A percentile compares a stretch with the other conserved stretches of the same genome.
phyloP scores from a whole-genome alignment of 1,140 invertebrate genomes.

The Ladona fulva region DNA sequence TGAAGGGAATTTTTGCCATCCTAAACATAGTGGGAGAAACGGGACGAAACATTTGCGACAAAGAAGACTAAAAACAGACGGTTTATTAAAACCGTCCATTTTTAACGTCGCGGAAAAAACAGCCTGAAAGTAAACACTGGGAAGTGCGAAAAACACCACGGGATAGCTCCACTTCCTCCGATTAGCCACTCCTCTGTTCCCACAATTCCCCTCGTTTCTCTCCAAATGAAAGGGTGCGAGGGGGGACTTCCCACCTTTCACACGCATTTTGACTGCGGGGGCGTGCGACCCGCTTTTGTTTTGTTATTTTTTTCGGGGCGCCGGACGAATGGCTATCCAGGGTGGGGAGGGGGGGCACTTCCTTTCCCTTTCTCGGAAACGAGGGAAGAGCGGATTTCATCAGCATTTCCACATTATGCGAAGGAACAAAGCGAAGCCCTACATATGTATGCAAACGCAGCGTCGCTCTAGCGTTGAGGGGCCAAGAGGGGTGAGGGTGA shows the following conservation, averaged over 20 bases:
- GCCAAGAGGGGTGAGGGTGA: too few species aligned
- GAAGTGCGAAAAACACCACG: not conserved
- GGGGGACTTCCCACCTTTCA: constrained; percentile 16
- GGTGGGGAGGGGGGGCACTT: not conserved
- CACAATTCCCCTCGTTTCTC: not conserved
- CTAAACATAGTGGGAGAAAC: too few species aligned
- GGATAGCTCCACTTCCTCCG: constrained; percentile 19
- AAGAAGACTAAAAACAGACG: too few species aligned
- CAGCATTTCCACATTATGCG: not conserved
- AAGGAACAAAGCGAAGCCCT: not conserved
- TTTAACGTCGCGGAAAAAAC: too few species aligned
- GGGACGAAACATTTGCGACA: too few species aligned
- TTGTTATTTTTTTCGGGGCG: constrained; percentile 24
- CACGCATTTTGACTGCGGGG: constrained; percentile 16
- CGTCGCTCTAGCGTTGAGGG: not conserved
- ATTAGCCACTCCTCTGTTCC: constrained; percentile 15
- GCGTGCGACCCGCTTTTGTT: constrained; percentile 17
- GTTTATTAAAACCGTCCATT: too few species aligned
- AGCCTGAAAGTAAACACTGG: too few species aligned
- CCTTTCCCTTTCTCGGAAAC: constrained; percentile 14
- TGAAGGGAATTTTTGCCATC: too few species aligned
- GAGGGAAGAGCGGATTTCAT: not conserved
- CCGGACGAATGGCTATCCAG: not conserved
- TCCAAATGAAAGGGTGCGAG: constrained; percentile 13
- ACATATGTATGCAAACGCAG: not conserved